Percentiles rank a stretch among this genome's conserved stretches.
Conservation (phyloP, 2,888 invertebrate species). For the Plemyria rubiginata region DNA sequence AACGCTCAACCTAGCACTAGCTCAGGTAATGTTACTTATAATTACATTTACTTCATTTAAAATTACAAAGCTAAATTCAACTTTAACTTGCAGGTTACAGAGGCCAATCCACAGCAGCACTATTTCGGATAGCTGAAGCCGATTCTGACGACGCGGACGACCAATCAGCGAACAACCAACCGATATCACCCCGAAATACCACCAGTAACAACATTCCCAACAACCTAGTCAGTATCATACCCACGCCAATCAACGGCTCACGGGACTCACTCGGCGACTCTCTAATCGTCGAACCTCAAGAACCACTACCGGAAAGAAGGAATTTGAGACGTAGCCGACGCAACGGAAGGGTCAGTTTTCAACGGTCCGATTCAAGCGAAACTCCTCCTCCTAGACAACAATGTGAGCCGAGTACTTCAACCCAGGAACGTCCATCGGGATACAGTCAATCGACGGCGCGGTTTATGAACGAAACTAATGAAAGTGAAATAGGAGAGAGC, state of each 20-base stretch:
- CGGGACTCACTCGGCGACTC: constrained; percentile 74
- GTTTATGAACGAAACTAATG: constrained; percentile 81
- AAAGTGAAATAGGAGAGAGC: constrained; percentile 76
- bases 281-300: constrained; percentile 54
- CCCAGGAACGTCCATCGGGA: constrained; percentile 55
- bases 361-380: constrained; percentile 71
- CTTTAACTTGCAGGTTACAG: constrained; percentile 65
- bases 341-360: constrained; percentile 63
- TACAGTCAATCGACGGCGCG: constrained; percentile 73
- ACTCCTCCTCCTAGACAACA: constrained; percentile 65
- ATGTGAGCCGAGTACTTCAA: constrained; percentile 52
- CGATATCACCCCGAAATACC: constrained; percentile 65
- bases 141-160: constrained; percentile 86
- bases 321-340: constrained; percentile 57
- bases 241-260: constrained; percentile 85
- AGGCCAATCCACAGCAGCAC: constrained; percentile 70
- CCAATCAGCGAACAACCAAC: constrained; percentile 72
- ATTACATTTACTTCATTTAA: background rate
- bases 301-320: constrained; percentile 53
- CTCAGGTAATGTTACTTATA: constrained; percentile 73
- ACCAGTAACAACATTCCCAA: constrained; percentile 57
- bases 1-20: constrained; percentile 88
- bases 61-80: constrained; percentile 5
- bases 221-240: constrained; percentile 84
- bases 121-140: constrained; percentile 83